These are phyloP conservation scores for Hirudinaria manillensis DNA, from an alignment of 2,888 invertebrate genomes.

Conservation along the genomic window DNA sequence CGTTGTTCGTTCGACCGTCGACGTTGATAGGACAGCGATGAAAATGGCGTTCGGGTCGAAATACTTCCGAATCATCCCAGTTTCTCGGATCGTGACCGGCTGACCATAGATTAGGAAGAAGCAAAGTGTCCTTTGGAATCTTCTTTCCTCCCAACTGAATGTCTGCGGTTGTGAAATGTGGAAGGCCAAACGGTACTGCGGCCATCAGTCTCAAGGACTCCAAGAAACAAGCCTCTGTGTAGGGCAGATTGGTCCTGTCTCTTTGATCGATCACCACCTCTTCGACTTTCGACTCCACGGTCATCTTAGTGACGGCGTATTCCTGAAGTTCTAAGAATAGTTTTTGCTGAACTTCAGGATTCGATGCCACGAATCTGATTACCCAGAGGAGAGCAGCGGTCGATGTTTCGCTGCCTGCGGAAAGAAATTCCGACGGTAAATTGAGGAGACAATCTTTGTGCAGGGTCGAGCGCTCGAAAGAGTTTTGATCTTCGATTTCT, in stretches of 20 bases:
- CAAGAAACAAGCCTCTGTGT: conserved; percentile 45
- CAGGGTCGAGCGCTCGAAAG: conserved; percentile 10
- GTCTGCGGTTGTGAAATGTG: conserved; percentile 45
- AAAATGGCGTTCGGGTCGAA: conserved; percentile 35
- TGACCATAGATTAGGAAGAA: conserved; percentile 48
- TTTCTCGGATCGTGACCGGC: conserved; percentile 43
- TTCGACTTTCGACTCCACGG: neutral
- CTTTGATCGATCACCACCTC: conserved; percentile 37
- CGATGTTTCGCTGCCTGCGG: conserved; percentile 50
- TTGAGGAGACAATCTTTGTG: conserved; percentile 40
- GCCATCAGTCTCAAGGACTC: conserved; percentile 45
- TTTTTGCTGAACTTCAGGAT: conserved; percentile 44
- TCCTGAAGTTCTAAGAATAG: conserved; percentile 45
- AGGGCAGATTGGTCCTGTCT: conserved; percentile 43
- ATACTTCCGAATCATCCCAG: conserved; percentile 42
- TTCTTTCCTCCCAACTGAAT: conserved; percentile 38
- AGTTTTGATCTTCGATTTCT: neutral
- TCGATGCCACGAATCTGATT: conserved; percentile 45
- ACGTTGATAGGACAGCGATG: neutral
- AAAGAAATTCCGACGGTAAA: conserved; percentile 47
- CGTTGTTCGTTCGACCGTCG: neutral
- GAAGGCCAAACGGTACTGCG: conserved; percentile 48
- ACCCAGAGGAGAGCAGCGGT: conserved; percentile 48
- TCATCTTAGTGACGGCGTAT: conserved; percentile 28
- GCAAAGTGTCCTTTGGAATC: conserved; percentile 44